These are phyloP conservation scores for Nephila pilipes DNA, from an alignment of 1,140 invertebrate species.

Conservation along the genomic window DNA sequence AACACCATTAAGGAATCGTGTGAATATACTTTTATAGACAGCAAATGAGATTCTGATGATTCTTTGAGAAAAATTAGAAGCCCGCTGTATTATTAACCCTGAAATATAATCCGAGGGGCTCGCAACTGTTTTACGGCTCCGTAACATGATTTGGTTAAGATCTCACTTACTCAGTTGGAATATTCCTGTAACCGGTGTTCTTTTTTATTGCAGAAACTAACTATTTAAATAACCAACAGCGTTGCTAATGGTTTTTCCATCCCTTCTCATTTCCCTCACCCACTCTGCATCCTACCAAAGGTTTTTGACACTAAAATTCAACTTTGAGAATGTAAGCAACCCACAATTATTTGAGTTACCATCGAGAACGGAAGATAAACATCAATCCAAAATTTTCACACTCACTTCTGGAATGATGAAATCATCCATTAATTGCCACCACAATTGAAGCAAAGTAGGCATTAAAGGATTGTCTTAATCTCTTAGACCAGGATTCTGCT, in stretches of 20 bases:
- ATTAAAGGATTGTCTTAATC: slow-evolving; percentile 65
- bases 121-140: neutral
- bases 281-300: neutral
- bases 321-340: slow-evolving; percentile 13
- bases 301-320: slow-evolving; percentile 54
- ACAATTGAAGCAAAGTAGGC: slow-evolving; percentile 7
- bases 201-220: slow-evolving; percentile 35
- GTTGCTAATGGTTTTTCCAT: slow-evolving; percentile 49
- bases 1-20: slow-evolving; percentile 34
- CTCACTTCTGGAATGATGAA: slow-evolving; percentile 46
- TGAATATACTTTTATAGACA: slow-evolving; percentile 1
- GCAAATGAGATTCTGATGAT: slow-evolving; percentile 15
- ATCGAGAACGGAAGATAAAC: slow-evolving; percentile 33
- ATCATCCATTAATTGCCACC: slow-evolving; percentile 48
- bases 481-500: neutral
- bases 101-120: slow-evolving; percentile 30
- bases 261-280: neutral
- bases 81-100: slow-evolving; percentile 34
- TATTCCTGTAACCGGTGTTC: neutral
- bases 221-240: slow-evolving; percentile 52
- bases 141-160: slow-evolving; percentile 32
- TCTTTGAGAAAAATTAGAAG: slow-evolving; percentile 20
- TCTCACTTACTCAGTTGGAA: neutral
- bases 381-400: slow-evolving; percentile 44
- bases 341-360: slow-evolving; percentile 45